Evolutionary conservation across 2,113 vertebrate species (phyloP).

Genomic region (Erythrocebus patas): DNA sequence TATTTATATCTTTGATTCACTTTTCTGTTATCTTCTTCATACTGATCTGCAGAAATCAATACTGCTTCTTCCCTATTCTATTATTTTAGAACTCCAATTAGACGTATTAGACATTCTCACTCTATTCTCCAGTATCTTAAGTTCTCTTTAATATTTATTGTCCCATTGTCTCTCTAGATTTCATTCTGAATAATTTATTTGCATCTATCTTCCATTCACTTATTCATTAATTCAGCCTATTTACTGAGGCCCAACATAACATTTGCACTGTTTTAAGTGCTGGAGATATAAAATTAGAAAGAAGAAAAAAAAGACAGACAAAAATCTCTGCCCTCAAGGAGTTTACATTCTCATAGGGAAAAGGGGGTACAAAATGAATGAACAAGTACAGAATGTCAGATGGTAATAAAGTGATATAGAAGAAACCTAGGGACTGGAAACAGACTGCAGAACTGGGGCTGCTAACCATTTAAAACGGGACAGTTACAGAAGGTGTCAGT

Average conservation of each 20-base stretch:
- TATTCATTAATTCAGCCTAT: neutral
- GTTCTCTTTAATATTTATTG: neutral
- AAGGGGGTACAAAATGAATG: neutral
- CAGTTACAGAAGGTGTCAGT: neutral
- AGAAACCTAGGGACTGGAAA: neutral
- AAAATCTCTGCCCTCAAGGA: neutral
- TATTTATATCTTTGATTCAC: neutral
- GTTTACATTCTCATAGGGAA: neutral
- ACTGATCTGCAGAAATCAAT: neutral
- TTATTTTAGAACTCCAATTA: neutral
- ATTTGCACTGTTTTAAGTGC: neutral
- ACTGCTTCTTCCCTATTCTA: neutral
- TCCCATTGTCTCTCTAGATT: neutral
- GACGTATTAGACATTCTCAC: neutral
- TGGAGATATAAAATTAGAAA: neutral
- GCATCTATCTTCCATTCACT: neutral
- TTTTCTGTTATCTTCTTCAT: neutral
- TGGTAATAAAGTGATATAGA: neutral
- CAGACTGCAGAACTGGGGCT: neutral
- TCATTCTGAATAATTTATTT: constrained; percentile 36
- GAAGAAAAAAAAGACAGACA: neutral
- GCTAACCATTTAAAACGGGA: neutral
- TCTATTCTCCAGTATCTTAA: neutral
- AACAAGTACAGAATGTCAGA: neutral
- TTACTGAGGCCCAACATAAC: neutral